Evolutionary conservation across 2,797 vertebrate genomes (phyloP).

Genomic region (Oceanodroma leucorhoa): DNA sequence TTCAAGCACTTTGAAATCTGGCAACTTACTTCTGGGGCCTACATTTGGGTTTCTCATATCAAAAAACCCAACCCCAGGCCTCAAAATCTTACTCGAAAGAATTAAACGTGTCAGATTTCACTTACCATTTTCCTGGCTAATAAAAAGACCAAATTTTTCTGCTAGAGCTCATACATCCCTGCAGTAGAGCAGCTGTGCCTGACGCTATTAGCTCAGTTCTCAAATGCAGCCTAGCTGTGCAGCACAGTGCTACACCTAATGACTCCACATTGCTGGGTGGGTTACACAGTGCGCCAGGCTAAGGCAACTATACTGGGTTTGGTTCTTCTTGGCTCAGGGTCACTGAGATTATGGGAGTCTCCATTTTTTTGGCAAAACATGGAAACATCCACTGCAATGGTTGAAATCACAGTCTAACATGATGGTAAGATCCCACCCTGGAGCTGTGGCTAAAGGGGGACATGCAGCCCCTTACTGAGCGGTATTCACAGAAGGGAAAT

Average conservation of each 20-base stretch:
- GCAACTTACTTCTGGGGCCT: not conserved
- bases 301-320: not conserved
- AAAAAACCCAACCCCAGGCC: not conserved
- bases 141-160: not conserved
- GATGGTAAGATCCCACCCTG: not conserved
- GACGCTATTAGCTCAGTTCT: not conserved
- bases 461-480: not conserved
- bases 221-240: not conserved
- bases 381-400: not conserved
- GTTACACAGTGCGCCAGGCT: not conserved
- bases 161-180: not conserved
- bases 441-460: not conserved
- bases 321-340: not conserved
- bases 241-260: not conserved
- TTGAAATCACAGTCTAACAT: not conserved
- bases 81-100: not conserved
- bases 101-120: not conserved
- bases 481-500: not conserved
- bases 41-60: not conserved
- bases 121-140: not conserved
- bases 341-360: not conserved
- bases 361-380: not conserved
- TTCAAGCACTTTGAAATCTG: not conserved
- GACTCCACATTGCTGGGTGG: not conserved
- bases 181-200: not conserved